Conservation (phyloP, 1,140 invertebrate genomes). For the Atta cephalotes region DNA sequence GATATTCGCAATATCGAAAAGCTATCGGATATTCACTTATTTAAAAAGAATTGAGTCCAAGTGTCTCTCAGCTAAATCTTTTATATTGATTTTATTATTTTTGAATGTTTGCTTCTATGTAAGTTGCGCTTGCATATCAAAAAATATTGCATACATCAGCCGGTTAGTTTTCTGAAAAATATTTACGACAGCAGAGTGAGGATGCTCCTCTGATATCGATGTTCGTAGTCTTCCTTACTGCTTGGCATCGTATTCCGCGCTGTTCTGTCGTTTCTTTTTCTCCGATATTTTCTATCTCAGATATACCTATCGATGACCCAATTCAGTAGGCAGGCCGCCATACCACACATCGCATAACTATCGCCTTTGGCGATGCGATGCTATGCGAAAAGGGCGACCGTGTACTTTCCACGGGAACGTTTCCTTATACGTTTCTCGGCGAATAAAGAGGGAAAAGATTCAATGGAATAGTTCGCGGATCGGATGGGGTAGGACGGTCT, state of each 20-base stretch:
- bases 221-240: constrained; percentile 47
- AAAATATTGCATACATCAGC: neutral
- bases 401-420: constrained; percentile 24
- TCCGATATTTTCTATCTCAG: constrained; percentile 61
- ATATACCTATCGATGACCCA: constrained; percentile 65
- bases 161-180: constrained; percentile 10
- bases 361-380: constrained; percentile 22
- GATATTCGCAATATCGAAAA: neutral
- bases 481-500: constrained; percentile 2
- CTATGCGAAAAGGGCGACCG: constrained; percentile 49
- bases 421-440: constrained; percentile 31
- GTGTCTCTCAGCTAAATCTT: neutral
- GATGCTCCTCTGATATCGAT: constrained; percentile 60
- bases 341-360: constrained; percentile 57
- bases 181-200: neutral
- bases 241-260: constrained; percentile 17
- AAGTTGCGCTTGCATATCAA: neutral
- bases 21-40: neutral
- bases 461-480: constrained; percentile 17
- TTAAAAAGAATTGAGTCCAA: neutral
- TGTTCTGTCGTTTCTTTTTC: constrained; percentile 58
- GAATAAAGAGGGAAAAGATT: constrained; percentile 11
- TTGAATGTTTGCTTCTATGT: neutral
- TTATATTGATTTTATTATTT: neutral
- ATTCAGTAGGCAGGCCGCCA: constrained; percentile 67